phyloP scores from a whole-genome alignment of 2,888 invertebrate genomes.

The Oligia fasciuncula region DNA sequence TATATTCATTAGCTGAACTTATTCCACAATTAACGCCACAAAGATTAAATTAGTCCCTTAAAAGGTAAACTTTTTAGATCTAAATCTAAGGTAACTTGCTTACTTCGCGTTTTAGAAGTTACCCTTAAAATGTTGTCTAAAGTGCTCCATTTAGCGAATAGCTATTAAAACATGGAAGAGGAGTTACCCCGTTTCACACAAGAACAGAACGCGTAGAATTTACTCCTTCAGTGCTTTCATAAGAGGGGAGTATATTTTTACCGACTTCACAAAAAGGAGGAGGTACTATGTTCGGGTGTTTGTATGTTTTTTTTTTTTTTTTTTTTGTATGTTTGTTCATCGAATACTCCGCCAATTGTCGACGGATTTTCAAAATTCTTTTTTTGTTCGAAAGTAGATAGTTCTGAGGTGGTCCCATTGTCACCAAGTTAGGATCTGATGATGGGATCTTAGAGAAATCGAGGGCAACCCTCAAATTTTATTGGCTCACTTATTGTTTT shows the following conservation, averaged over 20 bases:
- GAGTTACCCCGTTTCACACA: slow-evolving; percentile 17
- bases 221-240: background rate
- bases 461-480: too few relatives aligned
- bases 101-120: slow-evolving; percentile 19
- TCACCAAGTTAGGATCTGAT: too few relatives aligned
- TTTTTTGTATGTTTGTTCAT: too few relatives aligned
- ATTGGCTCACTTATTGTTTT: too few relatives aligned
- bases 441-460: too few relatives aligned
- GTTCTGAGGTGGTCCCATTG: too few relatives aligned
- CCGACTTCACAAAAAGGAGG: too few relatives aligned
- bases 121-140: slow-evolving; percentile 23
- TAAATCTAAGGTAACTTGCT: slow-evolving; percentile 31
- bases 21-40: slow-evolving; percentile 29
- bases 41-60: slow-evolving; percentile 35
- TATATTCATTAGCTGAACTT: slow-evolving; percentile 69
- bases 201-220: slow-evolving; percentile 9
- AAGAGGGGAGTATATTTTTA: background rate
- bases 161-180: slow-evolving; percentile 36
- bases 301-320: too few relatives aligned
- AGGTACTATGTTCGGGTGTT: too few relatives aligned
- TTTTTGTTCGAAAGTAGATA: too few relatives aligned
- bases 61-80: slow-evolving; percentile 26
- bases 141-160: slow-evolving; percentile 7
- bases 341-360: too few relatives aligned
- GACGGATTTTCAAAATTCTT: too few relatives aligned